Conservation (phyloP, 2,797 vertebrate species). For the Parauchenoglanis ngamensis region DNA sequence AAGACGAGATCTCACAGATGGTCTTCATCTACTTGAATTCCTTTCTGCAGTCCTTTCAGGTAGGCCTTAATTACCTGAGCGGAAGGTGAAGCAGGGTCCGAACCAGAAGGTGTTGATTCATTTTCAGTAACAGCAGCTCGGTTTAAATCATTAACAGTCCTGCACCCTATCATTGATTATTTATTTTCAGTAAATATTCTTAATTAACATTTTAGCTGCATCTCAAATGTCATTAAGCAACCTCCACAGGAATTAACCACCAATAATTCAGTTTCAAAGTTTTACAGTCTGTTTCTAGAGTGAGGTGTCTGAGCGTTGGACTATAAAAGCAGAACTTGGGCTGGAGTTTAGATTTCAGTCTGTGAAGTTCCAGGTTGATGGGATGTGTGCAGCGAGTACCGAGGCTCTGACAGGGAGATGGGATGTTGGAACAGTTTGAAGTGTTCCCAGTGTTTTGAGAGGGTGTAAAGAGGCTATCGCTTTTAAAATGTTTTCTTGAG, state of each 20-base stretch:
- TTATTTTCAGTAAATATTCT: not conserved
- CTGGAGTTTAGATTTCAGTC: not conserved
- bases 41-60: constrained; percentile 91
- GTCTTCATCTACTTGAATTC: constrained; percentile 95
- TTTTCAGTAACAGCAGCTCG: not conserved
- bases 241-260: not conserved
- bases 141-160: not conserved
- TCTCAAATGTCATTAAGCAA: not conserved
- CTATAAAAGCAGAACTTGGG: not conserved
- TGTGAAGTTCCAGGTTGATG: not conserved
- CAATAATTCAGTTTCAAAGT: not conserved
- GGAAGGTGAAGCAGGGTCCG: too few relatives aligned
- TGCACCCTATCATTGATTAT: too few relatives aligned
- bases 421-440: not conserved
- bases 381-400: not conserved
- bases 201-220: not conserved
- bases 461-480: not conserved
- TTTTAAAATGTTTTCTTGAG: not conserved
- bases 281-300: too few relatives aligned
- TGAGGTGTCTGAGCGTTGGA: not conserved
- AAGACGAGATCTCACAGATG: constrained; percentile 84
- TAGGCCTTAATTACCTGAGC: constrained; percentile 51
- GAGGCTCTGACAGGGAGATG: not conserved
- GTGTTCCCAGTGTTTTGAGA: not conserved
- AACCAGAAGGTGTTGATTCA: not conserved